Percentiles rank a stretch among this genome's conserved stretches.
phyloP scores from a whole-genome alignment of 2,888 invertebrate species.

The Cryptophagus acutangulus region DNA sequence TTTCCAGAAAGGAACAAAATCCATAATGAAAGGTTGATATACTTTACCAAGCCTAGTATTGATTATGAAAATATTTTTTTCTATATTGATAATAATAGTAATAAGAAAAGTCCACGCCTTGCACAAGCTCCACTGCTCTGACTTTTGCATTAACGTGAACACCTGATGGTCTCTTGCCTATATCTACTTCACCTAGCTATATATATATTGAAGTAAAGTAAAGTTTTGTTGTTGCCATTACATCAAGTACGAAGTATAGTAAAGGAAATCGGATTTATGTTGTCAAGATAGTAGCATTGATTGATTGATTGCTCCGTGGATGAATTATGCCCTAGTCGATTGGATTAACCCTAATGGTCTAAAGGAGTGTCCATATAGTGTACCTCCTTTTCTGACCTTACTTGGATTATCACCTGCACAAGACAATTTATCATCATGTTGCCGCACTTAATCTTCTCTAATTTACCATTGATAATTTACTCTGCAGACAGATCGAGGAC shows the following conservation, averaged over 20 bases:
- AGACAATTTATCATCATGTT: slow-evolving; percentile 32
- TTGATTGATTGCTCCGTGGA: slow-evolving; percentile 47
- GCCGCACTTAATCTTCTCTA: slow-evolving; percentile 28
- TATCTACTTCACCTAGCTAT: no score
- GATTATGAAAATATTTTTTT: no score
- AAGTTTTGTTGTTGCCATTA: background rate
- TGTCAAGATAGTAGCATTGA: slow-evolving; percentile 46
- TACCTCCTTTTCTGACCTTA: slow-evolving; percentile 25
- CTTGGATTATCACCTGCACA: slow-evolving; percentile 36
- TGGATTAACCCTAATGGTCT: slow-evolving; percentile 42
- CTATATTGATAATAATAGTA: no score
- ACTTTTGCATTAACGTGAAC: no score
- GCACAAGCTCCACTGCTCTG: no score
- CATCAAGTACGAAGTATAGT: slow-evolving; percentile 1
- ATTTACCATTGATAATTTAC: slow-evolving; percentile 21
- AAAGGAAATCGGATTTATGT: slow-evolving; percentile 46
- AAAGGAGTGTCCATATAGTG: slow-evolving; percentile 41
- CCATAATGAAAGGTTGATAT: no score
- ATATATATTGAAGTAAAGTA: no score
- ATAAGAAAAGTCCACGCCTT: no score
- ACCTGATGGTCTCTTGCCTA: no score
- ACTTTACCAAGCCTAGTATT: no score
- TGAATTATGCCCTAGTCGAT: slow-evolving; percentile 46
- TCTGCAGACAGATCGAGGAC: no score
- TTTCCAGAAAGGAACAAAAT: no score